Evolutionary conservation across 2,797 vertebrate genomes (phyloP), one percentile per base, ranked within the genome.

Genomic region (Malurus leucopterus): DNA sequence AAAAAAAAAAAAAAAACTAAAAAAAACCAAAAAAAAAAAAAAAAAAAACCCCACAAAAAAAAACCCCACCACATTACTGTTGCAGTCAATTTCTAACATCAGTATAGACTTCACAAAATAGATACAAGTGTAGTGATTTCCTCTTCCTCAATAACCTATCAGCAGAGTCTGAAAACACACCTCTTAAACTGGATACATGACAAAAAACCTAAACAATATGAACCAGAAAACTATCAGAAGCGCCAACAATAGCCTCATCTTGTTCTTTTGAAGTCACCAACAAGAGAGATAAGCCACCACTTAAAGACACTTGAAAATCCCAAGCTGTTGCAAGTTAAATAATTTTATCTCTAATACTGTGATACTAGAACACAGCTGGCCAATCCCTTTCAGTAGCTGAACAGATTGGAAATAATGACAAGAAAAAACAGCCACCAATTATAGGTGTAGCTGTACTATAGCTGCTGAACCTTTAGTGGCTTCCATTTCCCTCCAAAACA

Each of bases 1-100:
- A 34, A 34, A 34, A 11, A 36, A 80, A 96, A 34, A 34, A 34
- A 34, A 34, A 96, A 88, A 54, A 96, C 95, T 22, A 81, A 30
- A 80, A 96, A 94, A 34, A 34, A 34, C 7, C 34, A 55, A 96
- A 95, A 23, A 81, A 29, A 96, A 88, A 54, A 96, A 95, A 23
- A 81, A 30, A 80, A 96, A 94, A 34, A 34, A 34, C 7, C 34
- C 3, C 10, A 11, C 11, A 11, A 36, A 80, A 96, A 34, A 34
- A 34, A 34, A 34, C 34, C 34, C 34, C 34, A 34, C 34, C 68
- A 44, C 6, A 30, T 21, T 44, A 44, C 22, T 70, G 40, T 65
- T 55, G 22, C 15, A 74, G 70, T 57, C 27, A 65, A 50, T 63
- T 44, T 77, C 20, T 76, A 71, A 11, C 22, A 55, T 27, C 23